Evolutionary conservation across 1,140 invertebrate genomes (phyloP), one percentile per base, ranked within the genome.

Genomic region (Druon quercuslanigerum): DNA sequence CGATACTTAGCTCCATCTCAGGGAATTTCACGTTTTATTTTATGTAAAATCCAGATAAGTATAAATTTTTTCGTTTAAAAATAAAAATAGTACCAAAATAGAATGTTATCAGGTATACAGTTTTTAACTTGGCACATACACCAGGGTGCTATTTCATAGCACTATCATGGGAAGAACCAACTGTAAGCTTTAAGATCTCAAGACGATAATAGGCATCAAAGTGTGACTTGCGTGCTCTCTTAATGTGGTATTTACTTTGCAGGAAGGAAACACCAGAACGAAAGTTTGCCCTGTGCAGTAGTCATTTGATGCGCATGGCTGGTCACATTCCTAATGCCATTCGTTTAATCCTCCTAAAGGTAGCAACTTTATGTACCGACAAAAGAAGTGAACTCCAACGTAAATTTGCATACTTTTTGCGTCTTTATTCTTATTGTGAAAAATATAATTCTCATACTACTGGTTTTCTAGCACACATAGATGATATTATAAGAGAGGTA

Each of bases 291-390:
- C 51, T 54, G 16, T 54, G 51, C 51, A 54, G 51, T 17, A n/a
- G 51, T 16, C 16, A 54, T 54, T 14, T 54, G 17, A 54, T 54
- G 51, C 51, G 14, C 51, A 54, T 54, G 17, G 51, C 51, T n/a
- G 51, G 51, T 54, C 51, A 54, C 51, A 17, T 54, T 54, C 51
- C 6, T 54, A 54, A 54, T 54, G 51, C 17, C 51, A 54, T 54
- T 54, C 8, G 51, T 54, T 16, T 16, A 54, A 14, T 3, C 12
- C 14, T n/a, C 51, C 16, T 13, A 54, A 54, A 6, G 14, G 17
- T 1, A 54, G 51, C 51, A 54, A 54, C 17, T 54, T 54, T 54
- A 16, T n/a, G 14, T 17, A 54, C 1, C 17, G 51, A 54, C 51
- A 54, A 54, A 54, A 54, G 51, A 54, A 54, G 51, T 54, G 2